Conservation (phyloP, 2,797 vertebrate genomes). For the Epinephelus malabaricus region DNA sequence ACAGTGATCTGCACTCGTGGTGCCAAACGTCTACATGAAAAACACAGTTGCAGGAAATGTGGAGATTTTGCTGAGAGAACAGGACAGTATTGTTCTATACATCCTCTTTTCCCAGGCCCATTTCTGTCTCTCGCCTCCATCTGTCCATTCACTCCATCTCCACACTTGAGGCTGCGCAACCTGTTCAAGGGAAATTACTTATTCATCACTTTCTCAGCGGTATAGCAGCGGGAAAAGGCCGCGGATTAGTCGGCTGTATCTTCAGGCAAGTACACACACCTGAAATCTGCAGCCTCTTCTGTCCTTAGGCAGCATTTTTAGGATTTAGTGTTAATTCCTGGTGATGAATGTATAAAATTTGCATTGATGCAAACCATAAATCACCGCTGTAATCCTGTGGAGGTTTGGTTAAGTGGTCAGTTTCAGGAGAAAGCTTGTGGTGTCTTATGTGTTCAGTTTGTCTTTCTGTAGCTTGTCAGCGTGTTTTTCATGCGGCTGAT, state of each 20-base stretch:
- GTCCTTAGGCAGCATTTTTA: slow-evolving; percentile 40
- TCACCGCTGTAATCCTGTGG: slow-evolving; percentile 11
- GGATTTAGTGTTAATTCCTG: slow-evolving; percentile 41
- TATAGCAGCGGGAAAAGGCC: slow-evolving; percentile 33
- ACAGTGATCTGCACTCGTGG: neutral
- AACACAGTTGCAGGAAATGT: neutral
- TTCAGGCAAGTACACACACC: slow-evolving; percentile 37
- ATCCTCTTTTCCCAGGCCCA: neutral
- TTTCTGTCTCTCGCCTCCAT: slow-evolving; percentile 43
- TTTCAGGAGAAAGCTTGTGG: neutral
- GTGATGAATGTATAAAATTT: slow-evolving; percentile 10
- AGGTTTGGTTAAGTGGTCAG: slow-evolving; percentile 11
- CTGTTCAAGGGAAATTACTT: slow-evolving; percentile 60
- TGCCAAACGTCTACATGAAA: neutral
- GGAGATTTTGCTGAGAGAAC: neutral
- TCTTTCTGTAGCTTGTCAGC: neutral
- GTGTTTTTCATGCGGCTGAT: slow-evolving; percentile 9
- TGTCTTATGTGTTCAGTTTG: neutral
- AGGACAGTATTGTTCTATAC: neutral
- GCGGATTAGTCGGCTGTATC: slow-evolving; percentile 42
- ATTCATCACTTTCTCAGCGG: slow-evolving; percentile 51
- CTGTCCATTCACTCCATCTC: slow-evolving; percentile 26
- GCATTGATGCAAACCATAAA: slow-evolving; percentile 35
- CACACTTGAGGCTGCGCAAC: slow-evolving; percentile 48
- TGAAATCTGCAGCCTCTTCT: slow-evolving; percentile 30